phyloP scores from a whole-genome alignment of 1,140 invertebrate species.

The Cryptotermes secundus region DNA sequence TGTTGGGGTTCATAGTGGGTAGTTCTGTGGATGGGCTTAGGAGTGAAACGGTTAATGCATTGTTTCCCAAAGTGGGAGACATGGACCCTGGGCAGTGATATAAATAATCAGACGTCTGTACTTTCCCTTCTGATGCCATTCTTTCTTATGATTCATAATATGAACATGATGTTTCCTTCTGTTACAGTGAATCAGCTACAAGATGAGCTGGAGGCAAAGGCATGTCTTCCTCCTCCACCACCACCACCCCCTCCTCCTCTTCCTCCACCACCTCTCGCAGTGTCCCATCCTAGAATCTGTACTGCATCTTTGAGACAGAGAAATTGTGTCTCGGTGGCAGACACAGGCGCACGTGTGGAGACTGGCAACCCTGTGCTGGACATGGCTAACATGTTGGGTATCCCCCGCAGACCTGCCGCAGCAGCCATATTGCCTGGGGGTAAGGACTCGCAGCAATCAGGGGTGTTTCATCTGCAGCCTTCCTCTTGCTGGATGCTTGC shows the following conservation, averaged over 20 bases:
- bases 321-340: no score
- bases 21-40: no score
- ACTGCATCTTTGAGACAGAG: no score
- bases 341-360: background rate
- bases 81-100: no score
- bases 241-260: slow-evolving; percentile 48
- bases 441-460: slow-evolving; percentile 28
- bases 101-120: no score
- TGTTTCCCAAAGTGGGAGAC: no score
- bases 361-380: slow-evolving; percentile 50
- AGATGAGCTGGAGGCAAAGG: slow-evolving; percentile 39
- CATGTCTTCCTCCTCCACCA: slow-evolving; percentile 39
- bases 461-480: no score
- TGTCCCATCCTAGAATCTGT: slow-evolving; percentile 35
- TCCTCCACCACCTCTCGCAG: slow-evolving; percentile 48
- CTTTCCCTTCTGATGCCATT: no score
- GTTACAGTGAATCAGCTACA: slow-evolving; percentile 47
- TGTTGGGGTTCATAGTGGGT: no score
- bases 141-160: no score
- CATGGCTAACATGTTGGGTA: slow-evolving; percentile 61
- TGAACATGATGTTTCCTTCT: background rate
- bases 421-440: slow-evolving; percentile 42
- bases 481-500: no score
- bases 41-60: no score
- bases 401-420: slow-evolving; percentile 46